A percentile compares a stretch with the other conserved stretches of the same genome.
phyloP scores from a whole-genome alignment of 1,140 invertebrate species.

The Penaeus chinensis region DNA sequence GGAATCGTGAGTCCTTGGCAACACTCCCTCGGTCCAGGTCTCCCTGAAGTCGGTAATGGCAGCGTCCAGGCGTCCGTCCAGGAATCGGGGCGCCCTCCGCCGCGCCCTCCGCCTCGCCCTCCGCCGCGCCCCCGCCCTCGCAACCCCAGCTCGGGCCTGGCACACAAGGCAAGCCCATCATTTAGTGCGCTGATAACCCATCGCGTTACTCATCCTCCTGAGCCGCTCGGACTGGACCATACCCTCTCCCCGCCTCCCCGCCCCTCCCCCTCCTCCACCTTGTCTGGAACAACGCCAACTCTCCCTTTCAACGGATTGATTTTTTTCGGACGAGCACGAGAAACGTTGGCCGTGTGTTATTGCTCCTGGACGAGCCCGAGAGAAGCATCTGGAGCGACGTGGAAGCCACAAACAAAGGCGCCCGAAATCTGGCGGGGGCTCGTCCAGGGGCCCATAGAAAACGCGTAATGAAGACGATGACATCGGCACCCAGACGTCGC shows the following conservation, averaged over 20 bases:
- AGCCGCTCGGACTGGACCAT: slow-evolving; percentile 6
- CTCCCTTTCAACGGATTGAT: slow-evolving; percentile 21
- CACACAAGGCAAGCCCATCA: no score
- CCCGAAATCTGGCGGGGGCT: slow-evolving; percentile 43
- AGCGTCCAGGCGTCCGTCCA: neutral
- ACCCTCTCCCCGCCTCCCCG: slow-evolving; percentile 24
- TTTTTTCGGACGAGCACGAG: neutral
- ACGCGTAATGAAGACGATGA: slow-evolving; percentile 54
- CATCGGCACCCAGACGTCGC: slow-evolving; percentile 29
- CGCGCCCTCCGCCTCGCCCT: neutral
- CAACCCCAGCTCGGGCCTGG: neutral
- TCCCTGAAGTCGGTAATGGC: no score
- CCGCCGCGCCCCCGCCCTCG: neutral
- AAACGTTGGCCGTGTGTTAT: no score
- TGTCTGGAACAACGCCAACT: slow-evolving; percentile 20
- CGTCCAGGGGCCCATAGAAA: slow-evolving; percentile 54
- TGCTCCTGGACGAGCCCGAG: neutral
- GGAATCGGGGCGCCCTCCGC: neutral
- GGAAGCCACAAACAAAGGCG: slow-evolving; percentile 26
- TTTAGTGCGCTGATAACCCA: neutral
- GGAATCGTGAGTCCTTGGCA: no score
- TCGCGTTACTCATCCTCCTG: slow-evolving; percentile 37
- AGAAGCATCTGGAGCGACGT: neutral
- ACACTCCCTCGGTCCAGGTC: no score
- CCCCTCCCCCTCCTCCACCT: slow-evolving; percentile 7